phyloP scores from a whole-genome alignment of 2,113 vertebrate species.

The Balaenoptera acutorostrata region DNA sequence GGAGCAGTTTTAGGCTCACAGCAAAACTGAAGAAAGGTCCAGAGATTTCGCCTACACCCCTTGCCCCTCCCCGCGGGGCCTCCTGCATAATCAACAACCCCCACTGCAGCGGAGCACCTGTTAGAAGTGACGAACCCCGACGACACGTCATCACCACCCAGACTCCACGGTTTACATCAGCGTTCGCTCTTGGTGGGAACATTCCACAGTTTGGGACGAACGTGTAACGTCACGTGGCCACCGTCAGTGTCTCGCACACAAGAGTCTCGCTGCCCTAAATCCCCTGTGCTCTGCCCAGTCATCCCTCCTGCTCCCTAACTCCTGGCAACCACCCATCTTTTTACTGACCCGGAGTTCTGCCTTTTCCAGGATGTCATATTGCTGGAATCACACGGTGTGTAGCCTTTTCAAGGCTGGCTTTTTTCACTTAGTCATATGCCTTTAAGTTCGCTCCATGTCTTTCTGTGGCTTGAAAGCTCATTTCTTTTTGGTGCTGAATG shows the following conservation, averaged over 20 bases:
- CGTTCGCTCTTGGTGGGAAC: too few species aligned
- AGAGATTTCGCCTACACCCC: too few species aligned
- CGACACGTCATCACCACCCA: neutral
- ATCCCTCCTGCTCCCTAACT: too few species aligned
- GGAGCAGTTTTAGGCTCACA: neutral
- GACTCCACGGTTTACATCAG: neutral
- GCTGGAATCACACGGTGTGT: neutral
- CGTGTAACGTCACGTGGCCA: fast-evolving
- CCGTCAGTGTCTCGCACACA: fast-evolving
- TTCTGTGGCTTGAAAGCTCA: neutral
- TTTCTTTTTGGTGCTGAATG: too few species aligned
- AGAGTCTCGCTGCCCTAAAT: fast-evolving
- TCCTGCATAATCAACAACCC: neutral
- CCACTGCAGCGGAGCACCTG: fast-evolving
- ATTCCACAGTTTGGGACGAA: neutral
- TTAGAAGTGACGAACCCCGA: neutral
- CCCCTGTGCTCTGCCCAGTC: fast-evolving
- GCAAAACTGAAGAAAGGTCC: neutral
- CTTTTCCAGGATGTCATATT: neutral
- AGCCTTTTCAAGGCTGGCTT: neutral
- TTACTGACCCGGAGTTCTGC: too few species aligned
- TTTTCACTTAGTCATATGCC: fast-evolving
- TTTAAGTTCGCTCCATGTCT: neutral
- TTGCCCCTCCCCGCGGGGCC: too few species aligned
- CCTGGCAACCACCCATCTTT: neutral